Base-by-base conservation (phyloP, 2,797 vertebrate genomes). In the Darevskia nairensis region DNA sequence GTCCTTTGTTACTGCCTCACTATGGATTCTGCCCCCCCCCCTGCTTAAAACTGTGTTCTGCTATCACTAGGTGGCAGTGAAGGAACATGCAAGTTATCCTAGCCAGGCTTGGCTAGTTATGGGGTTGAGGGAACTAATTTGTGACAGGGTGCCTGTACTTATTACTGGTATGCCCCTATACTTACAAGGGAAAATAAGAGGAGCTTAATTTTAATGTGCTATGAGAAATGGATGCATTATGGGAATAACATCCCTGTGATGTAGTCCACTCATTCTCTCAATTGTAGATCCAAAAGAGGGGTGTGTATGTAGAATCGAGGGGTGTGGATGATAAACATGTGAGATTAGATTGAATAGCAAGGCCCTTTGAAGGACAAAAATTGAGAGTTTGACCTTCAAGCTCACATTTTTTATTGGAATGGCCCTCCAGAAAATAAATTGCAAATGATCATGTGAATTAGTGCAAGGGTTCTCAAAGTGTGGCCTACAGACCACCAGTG, bases 21-120 rank as follows among this genome's bases (percentile, higher is more conserved):
- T 74, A 19, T 39, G 15, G 32, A 72, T 72, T 39, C 50, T 3
- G 10, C 46, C 46, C 46, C 11, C 10, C 13, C 50, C 11, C 50
- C 50, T 0, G 3, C 50, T 55, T 55, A 55, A 55, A 55, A 55
- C 50, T 55, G 50, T 55, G 50, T 55, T 39, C 23, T n/a, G 46
- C 17, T 55, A 80, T 13, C 88, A 68, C 77, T 75, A 89, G 82
- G 71, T 89, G 88, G 77, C 69, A 85, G 41, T 80, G 80, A 8
- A 50, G 8, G 50, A 66, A 80, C 71, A 29, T 39, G 19, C 44
- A 83, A 71, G 29, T 50, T 71, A 25, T 50, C 82, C 5, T 55
- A 10, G 3, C n/a, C 23, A 72, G 19, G 21, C 21, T 55, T 72
- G 68, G 44, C 11, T 4, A 44, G n/a, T 82, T 82, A 11, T 29